Evolutionary conservation across 2,797 vertebrate species (phyloP), one percentile per base, ranked within the genome.

Genomic region (Sebastes melanostomus): DNA sequence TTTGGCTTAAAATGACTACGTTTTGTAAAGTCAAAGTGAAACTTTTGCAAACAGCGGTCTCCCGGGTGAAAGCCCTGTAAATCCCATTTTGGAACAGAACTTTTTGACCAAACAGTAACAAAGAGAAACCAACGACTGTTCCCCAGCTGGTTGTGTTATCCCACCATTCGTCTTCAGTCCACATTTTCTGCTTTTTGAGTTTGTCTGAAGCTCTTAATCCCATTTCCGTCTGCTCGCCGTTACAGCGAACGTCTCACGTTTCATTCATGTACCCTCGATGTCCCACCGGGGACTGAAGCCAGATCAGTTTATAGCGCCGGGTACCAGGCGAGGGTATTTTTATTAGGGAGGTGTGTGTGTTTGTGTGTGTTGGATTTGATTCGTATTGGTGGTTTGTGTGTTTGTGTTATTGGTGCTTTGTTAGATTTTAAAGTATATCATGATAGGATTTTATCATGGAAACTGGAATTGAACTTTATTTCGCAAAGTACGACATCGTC

Each of bases 171-270:
- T 56, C 50, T 58, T 25, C n/a, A 38, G 3, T 13, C 36, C 60
- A 38, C 18, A 66, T 42, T 61, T 66, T 32, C 25, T 74, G 60
- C 25, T 69, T 78, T 74, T 16, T 76, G 1, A 69, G 18, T 76
- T 67, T 14, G 50, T 6, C 55, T 56, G 8, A 72, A 85, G 29
- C 66, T 75, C 67, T 79, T 89, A 88, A 86, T 84, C 72, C 68
- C 52, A 13, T 73, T 79, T 86, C 86, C 68, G 63, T 87, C 70
- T 84, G 72, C 42, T 78, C 24, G 2, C 29, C 36, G 34, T 20
- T 32, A 22, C 63, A 72, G 73, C 20, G 5, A 69, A 54, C 16
- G 30, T 72, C 56, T 92, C 68, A 8, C 4, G 24, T 92, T 88
- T 80, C 86, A 83, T 52, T 38, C 24, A 32, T 25, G 50, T 42